Percentiles rank a stretch among this genome's conserved stretches.
These are phyloP conservation scores for Phylloscopus trochiloides DNA, from an alignment of 2,113 vertebrate genomes.

Conservation along the genomic window DNA sequence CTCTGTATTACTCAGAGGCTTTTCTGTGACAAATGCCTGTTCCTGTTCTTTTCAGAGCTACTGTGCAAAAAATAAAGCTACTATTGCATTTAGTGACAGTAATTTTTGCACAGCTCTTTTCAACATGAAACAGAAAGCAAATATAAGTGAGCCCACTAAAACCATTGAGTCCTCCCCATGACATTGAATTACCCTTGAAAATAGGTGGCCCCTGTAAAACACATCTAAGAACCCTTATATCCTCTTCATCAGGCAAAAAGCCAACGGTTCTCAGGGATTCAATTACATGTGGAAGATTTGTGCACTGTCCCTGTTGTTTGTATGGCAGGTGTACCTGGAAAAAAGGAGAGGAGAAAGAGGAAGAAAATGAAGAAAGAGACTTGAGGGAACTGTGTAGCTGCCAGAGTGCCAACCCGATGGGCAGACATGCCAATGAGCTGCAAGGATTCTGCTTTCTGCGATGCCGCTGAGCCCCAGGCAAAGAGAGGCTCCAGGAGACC, in stretches of 20 bases:
- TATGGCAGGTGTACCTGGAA: constrained; percentile 16
- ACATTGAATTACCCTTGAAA: not conserved
- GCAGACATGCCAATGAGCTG: constrained; percentile 32
- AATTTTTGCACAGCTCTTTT: not conserved
- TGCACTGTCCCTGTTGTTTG: not conserved
- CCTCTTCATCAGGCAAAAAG: not conserved
- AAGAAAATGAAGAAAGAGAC: constrained; percentile 66
- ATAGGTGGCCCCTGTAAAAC: not conserved
- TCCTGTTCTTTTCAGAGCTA: not conserved
- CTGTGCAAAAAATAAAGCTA: not conserved
- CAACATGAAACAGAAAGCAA: not conserved
- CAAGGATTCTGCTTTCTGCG: constrained; percentile 49
- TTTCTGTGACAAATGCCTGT: not conserved
- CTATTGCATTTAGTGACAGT: not conserved
- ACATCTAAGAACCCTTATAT: not conserved
- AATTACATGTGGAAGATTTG: not conserved
- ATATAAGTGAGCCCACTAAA: not conserved
- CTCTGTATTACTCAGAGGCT: not conserved
- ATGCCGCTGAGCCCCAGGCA: not conserved
- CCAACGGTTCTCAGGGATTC: not conserved
- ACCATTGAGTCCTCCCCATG: not conserved
- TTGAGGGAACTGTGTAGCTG: constrained; percentile 31
- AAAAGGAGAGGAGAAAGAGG: constrained; percentile 64
- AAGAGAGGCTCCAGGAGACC: not conserved
- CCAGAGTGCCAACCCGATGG: not conserved